Percentiles rank a stretch among this genome's conserved stretches.
These are phyloP conservation scores for Artibeus jamaicensis DNA, from an alignment of 2,797 vertebrate species.

Conservation along the genomic window DNA sequence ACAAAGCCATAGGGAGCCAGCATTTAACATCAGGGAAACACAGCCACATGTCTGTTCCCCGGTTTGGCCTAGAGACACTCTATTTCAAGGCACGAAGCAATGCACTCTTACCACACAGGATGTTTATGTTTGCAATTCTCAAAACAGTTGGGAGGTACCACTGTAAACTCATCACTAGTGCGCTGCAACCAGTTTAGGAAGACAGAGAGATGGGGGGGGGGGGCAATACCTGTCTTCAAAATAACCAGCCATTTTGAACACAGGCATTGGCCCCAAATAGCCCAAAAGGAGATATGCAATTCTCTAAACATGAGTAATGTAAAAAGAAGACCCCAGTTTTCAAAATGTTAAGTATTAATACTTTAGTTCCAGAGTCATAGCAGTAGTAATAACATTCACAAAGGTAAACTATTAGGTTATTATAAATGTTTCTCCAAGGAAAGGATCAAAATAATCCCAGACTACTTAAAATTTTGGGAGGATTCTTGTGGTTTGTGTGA, in stretches of 20 bases:
- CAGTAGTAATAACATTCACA: not conserved
- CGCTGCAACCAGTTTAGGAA: not conserved
- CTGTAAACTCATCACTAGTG: not conserved
- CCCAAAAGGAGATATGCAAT: not conserved
- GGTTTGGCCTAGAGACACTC: constrained; percentile 36
- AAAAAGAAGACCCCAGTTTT: not conserved
- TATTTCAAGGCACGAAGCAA: constrained; percentile 28
- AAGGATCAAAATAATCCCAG: not conserved
- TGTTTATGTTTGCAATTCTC: not conserved
- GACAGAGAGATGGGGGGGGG: not conserved
- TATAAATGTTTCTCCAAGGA: not conserved
- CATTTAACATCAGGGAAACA: constrained; percentile 56
- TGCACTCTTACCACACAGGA: not conserved
- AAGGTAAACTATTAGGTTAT: not conserved
- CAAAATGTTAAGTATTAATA: not conserved
- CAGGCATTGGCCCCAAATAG: not conserved
- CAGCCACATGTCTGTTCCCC: constrained; percentile 38
- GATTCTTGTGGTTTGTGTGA: not conserved
- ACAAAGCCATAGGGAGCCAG: constrained; percentile 67
- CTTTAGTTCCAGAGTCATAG: not conserved
- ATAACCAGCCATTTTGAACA: not conserved
- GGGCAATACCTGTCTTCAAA: not conserved
- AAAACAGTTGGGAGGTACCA: not conserved
- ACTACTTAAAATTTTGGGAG: not conserved
- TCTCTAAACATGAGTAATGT: not conserved